These are phyloP conservation scores for Aporophyla nigra DNA, from an alignment of 2,888 invertebrate genomes.

Conservation along the genomic window DNA sequence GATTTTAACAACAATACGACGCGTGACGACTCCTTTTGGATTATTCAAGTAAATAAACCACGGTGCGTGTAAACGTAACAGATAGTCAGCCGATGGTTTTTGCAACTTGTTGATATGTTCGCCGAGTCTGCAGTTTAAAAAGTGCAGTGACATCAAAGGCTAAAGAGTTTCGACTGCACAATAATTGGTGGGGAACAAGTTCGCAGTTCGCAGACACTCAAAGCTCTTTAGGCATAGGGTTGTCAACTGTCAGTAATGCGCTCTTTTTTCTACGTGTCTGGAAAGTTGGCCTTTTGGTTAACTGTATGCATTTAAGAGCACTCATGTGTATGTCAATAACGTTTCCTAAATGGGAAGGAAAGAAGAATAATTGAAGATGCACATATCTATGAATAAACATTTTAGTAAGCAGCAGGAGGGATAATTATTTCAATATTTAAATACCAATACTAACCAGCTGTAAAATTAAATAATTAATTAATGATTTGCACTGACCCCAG, in stretches of 20 bases:
- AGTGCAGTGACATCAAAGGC: slow-evolving; percentile 26
- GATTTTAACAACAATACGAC: background rate
- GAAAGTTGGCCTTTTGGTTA: slow-evolving; percentile 2
- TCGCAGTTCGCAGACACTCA: slow-evolving; percentile 9
- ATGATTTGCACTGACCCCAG: no score
- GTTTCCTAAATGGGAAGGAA: background rate
- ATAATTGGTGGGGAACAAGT: slow-evolving; percentile 15
- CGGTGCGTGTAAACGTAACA: background rate
- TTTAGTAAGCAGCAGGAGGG: background rate
- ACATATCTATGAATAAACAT: background rate
- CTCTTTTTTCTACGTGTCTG: slow-evolving; percentile 1
- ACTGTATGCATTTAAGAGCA: background rate
- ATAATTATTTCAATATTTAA: background rate
- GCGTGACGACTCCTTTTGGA: background rate
- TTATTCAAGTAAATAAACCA: background rate
- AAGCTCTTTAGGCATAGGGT: slow-evolving; percentile 21
- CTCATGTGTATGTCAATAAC: background rate
- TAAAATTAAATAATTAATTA: no score
- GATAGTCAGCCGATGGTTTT: background rate
- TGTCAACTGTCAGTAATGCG: slow-evolving; percentile 9
- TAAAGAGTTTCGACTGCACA: slow-evolving; percentile 11
- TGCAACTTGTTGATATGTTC: slow-evolving; percentile 43
- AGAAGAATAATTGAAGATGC: background rate
- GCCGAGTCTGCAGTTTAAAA: slow-evolving; percentile 17
- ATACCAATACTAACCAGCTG: background rate